These are phyloP conservation scores for Caenorhabditis inopinata DNA, from an alignment of 1,140 invertebrate genomes.

Conservation along the genomic window DNA sequence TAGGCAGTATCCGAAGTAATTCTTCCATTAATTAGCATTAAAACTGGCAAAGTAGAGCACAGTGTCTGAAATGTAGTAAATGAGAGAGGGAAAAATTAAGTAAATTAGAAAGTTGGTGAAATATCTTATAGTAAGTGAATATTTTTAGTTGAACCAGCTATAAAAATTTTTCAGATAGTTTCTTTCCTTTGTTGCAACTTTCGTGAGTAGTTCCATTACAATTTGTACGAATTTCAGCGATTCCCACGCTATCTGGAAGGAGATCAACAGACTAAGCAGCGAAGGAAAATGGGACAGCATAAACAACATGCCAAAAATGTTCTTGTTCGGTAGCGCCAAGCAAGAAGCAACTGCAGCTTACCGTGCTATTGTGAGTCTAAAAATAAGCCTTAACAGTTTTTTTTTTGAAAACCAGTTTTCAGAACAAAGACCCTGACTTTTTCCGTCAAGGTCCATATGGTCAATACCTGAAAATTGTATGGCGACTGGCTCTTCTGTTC, in stretches of 20 bases:
- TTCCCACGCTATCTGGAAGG: conserved; percentile 13
- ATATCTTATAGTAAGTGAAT: no score
- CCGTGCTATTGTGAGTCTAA: conserved; percentile 5
- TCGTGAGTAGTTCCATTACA: not conserved
- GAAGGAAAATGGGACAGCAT: conserved; percentile 47
- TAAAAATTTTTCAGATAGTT: no score
- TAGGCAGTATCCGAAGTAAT: no score
- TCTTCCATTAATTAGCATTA: no score
- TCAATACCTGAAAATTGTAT: conserved; percentile 37
- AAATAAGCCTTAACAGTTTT: not conserved
- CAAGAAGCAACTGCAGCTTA: conserved; percentile 41
- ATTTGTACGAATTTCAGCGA: not conserved
- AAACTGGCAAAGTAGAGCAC: no score
- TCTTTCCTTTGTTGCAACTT: no score
- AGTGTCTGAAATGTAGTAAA: no score
- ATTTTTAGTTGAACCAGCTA: no score
- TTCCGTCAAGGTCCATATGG: conserved; percentile 39
- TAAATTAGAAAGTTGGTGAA: no score
- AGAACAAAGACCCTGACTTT: conserved; percentile 38
- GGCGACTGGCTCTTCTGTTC: conserved; percentile 38
- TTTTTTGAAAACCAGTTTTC: not conserved
- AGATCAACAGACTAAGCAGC: conserved; percentile 42
- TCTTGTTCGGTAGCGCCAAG: conserved; percentile 42
- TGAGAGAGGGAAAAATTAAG: no score
- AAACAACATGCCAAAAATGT: conserved; percentile 45